Percentiles rank a stretch among this genome's conserved stretches.
Conservation (phyloP, 2,797 vertebrate species). For the Chelonia mydas region DNA sequence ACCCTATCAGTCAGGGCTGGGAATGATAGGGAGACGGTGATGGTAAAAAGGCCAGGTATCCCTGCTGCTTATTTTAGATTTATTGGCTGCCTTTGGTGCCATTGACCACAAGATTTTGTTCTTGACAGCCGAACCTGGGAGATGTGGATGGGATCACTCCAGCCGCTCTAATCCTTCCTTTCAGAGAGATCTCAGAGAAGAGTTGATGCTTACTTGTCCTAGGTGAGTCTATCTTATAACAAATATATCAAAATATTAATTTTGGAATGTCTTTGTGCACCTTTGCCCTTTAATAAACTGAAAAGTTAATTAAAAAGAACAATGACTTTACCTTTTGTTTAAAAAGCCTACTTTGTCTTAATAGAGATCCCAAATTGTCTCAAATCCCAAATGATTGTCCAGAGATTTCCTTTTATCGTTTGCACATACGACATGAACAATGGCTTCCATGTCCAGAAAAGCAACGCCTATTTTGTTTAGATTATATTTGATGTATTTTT, state of each 20-base stretch:
- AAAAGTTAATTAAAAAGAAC: conserved; percentile 26
- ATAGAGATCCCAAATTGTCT: not conserved
- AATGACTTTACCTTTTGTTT: conserved; percentile 22
- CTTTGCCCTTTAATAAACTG: not conserved
- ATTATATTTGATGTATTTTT: not conserved
- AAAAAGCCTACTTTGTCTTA: not conserved
- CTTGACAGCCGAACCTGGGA: not conserved
- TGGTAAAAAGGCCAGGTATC: not conserved
- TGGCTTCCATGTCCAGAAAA: not conserved
- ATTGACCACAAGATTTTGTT: not conserved
- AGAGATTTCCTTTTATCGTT: not conserved
- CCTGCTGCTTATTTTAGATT: conserved; percentile 21
- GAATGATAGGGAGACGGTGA: not conserved
- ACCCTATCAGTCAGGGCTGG: not conserved
- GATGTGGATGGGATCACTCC: not conserved
- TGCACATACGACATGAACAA: not conserved
- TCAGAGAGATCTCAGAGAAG: not conserved
- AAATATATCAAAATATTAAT: not conserved
- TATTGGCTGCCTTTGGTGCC: conserved; percentile 1
- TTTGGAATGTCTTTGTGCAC: conserved; percentile 28
- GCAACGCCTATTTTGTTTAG: not conserved
- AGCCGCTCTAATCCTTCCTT: not conserved
- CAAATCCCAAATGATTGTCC: not conserved
- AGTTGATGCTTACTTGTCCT: conserved; percentile 17
- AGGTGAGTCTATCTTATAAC: conserved; percentile 8